A percentile compares a stretch with the other conserved stretches of the same genome.
These are phyloP conservation scores for Cynopterus brachyotis DNA, from an alignment of 2,113 vertebrate genomes.

Conservation along the genomic window DNA sequence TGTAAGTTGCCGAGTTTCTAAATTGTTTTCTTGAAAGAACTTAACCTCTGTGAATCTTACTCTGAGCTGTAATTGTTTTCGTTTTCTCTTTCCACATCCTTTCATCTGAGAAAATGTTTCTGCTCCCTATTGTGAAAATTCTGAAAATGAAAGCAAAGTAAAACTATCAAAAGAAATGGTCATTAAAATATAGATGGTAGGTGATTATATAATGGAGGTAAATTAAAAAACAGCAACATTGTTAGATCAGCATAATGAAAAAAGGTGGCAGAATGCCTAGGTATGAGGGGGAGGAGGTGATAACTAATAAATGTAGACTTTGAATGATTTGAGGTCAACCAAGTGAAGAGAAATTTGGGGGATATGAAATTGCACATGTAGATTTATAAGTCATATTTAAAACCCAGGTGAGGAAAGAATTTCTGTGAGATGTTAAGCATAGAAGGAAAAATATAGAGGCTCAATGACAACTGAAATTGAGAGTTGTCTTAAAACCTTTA, in stretches of 20 bases:
- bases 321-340: background rate
- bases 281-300: background rate
- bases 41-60: background rate
- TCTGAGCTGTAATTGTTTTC: background rate
- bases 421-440: background rate
- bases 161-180: background rate
- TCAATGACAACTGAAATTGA: background rate
- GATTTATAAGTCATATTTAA: background rate
- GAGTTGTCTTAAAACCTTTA: background rate
- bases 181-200: background rate
- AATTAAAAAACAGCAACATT: background rate
- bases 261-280: background rate
- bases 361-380: background rate
- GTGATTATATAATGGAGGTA: background rate
- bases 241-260: background rate
- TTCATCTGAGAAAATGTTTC: background rate
- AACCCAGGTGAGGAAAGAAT: background rate
- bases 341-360: background rate
- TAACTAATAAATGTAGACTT: background rate
- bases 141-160: slow-evolving; percentile 8
- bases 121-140: background rate
- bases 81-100: background rate
- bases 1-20: background rate
- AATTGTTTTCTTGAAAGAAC: background rate
- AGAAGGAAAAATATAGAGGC: background rate